A percentile compares a stretch with the other conserved stretches of the same genome.
These are phyloP conservation scores for Glaucopsyche alexis DNA, from an alignment of 2,888 invertebrate genomes.

Conservation along the genomic window DNA sequence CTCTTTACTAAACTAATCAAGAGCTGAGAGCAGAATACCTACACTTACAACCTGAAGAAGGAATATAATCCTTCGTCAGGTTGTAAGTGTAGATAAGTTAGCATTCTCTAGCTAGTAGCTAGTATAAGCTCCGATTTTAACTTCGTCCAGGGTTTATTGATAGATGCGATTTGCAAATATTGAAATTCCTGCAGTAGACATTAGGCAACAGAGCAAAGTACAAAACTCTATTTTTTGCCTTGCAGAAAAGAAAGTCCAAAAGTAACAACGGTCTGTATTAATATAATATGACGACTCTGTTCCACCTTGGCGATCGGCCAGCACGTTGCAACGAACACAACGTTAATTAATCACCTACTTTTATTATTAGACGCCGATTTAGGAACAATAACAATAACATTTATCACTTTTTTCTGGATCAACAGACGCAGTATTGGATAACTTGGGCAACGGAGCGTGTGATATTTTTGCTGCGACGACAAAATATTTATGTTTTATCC, in stretches of 20 bases:
- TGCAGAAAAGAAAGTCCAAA: background rate
- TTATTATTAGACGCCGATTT: constrained; percentile 25
- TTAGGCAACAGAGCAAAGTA: background rate
- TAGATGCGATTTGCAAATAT: background rate
- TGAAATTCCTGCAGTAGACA: background rate
- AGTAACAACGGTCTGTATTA: background rate
- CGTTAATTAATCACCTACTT: constrained; percentile 25
- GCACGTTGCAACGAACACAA: constrained; percentile 11
- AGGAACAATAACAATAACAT: constrained; percentile 24
- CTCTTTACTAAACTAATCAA: background rate
- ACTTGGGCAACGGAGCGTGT: background rate
- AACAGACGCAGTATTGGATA: background rate
- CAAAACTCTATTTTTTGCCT: background rate
- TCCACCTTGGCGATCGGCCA: constrained; percentile 23
- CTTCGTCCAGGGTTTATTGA: background rate
- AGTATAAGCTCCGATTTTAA: background rate
- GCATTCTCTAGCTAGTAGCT: background rate
- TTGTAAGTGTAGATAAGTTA: too few species aligned
- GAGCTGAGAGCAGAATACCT: background rate
- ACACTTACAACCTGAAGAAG: background rate
- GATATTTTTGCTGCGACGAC: background rate
- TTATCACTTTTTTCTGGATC: constrained; percentile 10
- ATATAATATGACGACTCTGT: constrained; percentile 9
- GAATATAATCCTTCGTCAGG: background rate
- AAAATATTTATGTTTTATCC: background rate